phyloP scores from a whole-genome alignment of 2,888 invertebrate species.

The Tanytarsus gracilentus region DNA sequence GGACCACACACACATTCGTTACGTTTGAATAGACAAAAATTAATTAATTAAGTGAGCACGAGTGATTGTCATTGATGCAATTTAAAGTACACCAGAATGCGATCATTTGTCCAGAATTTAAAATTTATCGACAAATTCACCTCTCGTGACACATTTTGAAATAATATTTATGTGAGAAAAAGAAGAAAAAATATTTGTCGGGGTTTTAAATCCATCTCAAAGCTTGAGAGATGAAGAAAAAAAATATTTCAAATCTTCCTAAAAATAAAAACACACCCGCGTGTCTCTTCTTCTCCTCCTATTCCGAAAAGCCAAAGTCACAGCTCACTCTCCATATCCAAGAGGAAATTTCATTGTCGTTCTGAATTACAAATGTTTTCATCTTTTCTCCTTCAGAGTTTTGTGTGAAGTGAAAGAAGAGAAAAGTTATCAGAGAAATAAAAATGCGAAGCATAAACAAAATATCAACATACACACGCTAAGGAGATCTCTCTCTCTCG shows the following conservation, averaged over 20 bases:
- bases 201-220: background rate
- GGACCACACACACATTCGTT: no score
- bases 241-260: background rate
- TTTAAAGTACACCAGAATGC: no score
- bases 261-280: slow-evolving; percentile 10
- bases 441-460: slow-evolving; percentile 4
- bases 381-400: background rate
- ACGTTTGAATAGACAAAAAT: no score
- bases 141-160: no score
- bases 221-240: background rate
- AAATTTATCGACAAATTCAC: no score
- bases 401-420: background rate
- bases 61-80: no score
- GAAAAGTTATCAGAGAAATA: slow-evolving; percentile 11
- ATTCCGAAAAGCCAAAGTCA: no score
- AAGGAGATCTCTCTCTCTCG: background rate
- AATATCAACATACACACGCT: background rate
- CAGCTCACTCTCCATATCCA: background rate
- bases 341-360: slow-evolving; percentile 14
- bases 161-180: no score
- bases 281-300: background rate
- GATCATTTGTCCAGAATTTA: no score
- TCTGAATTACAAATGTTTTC: slow-evolving; percentile 25
- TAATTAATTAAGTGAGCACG: no score
- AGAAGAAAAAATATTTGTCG: no score